These are phyloP conservation scores for Helicorthomorpha holstii DNA, from an alignment of 1,140 invertebrate species.

Conservation along the genomic window DNA sequence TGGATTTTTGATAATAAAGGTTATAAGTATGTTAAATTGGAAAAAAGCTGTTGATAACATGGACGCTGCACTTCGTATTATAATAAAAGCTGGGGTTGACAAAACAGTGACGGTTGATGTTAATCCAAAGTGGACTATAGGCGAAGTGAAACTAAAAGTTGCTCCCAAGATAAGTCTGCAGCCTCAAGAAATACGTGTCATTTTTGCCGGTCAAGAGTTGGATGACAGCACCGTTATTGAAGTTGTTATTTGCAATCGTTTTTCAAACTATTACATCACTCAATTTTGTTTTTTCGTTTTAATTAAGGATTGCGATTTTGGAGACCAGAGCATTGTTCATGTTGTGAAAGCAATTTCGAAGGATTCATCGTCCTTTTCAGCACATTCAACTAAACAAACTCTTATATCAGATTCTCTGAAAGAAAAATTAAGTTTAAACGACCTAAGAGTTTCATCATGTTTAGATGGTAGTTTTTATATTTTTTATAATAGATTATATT, in stretches of 20 bases:
- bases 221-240: slow-evolving; percentile 30
- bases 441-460: slow-evolving; percentile 6
- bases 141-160: slow-evolving; percentile 51
- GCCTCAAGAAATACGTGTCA: slow-evolving; percentile 57
- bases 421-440: slow-evolving; percentile 2
- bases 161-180: slow-evolving; percentile 45
- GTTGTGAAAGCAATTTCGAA: slow-evolving; percentile 33
- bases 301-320: slow-evolving; percentile 59
- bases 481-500: slow-evolving; percentile 1
- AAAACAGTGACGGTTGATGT: slow-evolving; percentile 30
- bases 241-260: background rate
- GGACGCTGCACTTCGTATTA: no score
- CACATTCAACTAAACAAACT: slow-evolving; percentile 9
- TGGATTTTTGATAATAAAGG: no score
- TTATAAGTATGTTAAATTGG: no score
- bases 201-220: slow-evolving; percentile 68
- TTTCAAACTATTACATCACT: background rate
- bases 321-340: slow-evolving; percentile 60
- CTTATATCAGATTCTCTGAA: slow-evolving; percentile 20
- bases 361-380: slow-evolving; percentile 4
- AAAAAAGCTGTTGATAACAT: no score
- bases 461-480: background rate
- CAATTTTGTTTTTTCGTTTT: slow-evolving; percentile 3
- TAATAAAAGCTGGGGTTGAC: background rate
- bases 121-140: slow-evolving; percentile 55